phyloP scores from a whole-genome alignment of 1,140 invertebrate species.

The Bombus pyrosoma region DNA sequence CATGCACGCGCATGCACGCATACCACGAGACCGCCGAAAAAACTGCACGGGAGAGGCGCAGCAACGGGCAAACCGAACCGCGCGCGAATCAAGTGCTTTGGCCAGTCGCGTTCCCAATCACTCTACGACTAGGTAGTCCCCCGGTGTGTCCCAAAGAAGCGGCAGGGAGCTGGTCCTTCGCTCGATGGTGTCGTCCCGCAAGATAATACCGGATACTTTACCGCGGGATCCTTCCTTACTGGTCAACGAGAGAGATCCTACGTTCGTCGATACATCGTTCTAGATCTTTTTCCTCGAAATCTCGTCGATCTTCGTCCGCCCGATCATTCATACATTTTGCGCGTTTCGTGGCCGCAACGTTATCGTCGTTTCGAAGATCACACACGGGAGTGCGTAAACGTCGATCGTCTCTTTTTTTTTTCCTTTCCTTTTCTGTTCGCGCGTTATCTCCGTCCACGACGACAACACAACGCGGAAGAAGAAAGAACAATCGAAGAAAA shows the following conservation, averaged over 20 bases:
- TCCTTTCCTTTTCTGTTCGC: background rate
- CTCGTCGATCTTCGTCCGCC: constrained; percentile 26
- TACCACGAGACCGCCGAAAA: constrained; percentile 77
- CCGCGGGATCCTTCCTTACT: constrained; percentile 46
- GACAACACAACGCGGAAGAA: constrained; percentile 29
- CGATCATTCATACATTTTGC: background rate
- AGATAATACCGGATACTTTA: constrained; percentile 66
- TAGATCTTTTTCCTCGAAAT: constrained; percentile 22
- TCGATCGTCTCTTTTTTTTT: constrained; percentile 2
- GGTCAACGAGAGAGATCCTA: constrained; percentile 43
- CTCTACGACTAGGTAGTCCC: constrained; percentile 83
- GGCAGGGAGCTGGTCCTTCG: constrained; percentile 69
- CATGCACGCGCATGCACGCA: constrained; percentile 69
- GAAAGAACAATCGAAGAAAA: constrained; percentile 27
- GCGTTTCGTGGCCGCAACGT: background rate
- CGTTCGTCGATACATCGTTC: constrained; percentile 32
- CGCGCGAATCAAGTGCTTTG: constrained; percentile 83
- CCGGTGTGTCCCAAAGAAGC: constrained; percentile 78
- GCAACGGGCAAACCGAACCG: constrained; percentile 80
- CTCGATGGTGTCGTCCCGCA: constrained; percentile 65
- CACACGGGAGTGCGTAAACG: constrained; percentile 39
- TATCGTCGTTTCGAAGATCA: background rate
- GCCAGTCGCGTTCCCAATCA: constrained; percentile 83
- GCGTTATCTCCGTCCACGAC: background rate
- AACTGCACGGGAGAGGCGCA: constrained; percentile 83